Conservation (phyloP, 2,888 invertebrate species). For the Dicyrtomina minuta region DNA sequence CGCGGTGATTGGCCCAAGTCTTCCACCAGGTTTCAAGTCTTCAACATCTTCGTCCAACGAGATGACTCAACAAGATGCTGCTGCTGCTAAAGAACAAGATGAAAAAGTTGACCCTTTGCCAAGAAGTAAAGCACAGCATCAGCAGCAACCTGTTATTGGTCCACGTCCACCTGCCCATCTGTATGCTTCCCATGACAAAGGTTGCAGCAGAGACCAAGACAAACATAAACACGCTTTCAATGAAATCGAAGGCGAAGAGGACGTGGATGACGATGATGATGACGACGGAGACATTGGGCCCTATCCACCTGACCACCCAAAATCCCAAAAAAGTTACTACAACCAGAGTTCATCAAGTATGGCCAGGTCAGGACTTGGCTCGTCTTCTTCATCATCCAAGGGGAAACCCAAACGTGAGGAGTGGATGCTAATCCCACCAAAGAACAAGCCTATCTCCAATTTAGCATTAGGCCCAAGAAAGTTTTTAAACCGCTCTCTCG, state of each 20-base stretch:
- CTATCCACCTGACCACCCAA: constrained; percentile 33
- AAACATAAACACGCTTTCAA: constrained; percentile 1
- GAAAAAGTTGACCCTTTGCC: constrained; percentile 30
- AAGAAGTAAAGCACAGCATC: constrained; percentile 11
- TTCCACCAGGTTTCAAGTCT: constrained; percentile 27
- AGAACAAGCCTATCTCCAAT: constrained; percentile 33
- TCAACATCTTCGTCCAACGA: neutral
- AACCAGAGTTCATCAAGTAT: neutral
- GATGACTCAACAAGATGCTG: constrained; percentile 21
- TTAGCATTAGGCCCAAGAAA: constrained; percentile 32
- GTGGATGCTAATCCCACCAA: constrained; percentile 34
- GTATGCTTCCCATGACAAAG: neutral
- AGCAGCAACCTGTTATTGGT: neutral
- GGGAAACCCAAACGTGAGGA: constrained; percentile 32
- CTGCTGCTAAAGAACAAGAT: constrained; percentile 29
- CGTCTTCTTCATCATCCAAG: neutral
- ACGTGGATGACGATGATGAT: constrained; percentile 21
- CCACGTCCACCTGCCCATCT: too few relatives aligned
- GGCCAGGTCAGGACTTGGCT: too few relatives aligned
- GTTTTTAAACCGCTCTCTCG: constrained; percentile 29
- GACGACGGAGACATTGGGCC: constrained; percentile 30
- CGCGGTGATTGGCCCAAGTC: constrained; percentile 29
- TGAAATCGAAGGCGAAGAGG: neutral
- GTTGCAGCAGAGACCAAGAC: too few relatives aligned
- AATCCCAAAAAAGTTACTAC: neutral